Conservation (phyloP, 2,888 invertebrate species). For the Macaria liturata region DNA sequence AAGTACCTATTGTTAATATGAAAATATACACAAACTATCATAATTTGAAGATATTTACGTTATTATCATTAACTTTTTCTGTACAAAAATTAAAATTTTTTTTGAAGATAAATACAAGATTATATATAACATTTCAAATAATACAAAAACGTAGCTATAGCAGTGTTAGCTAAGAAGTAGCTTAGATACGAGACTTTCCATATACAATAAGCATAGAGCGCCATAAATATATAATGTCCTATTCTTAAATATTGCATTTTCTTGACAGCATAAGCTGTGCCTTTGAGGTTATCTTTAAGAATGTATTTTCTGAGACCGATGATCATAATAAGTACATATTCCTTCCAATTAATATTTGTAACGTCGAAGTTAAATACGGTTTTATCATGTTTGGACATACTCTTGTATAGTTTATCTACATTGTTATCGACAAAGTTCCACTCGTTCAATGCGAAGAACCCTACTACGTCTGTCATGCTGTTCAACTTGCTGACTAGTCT, state of each 20-base stretch:
- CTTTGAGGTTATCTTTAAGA: slow-evolving; percentile 24
- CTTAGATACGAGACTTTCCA: slow-evolving; percentile 6
- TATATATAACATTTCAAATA: too few species aligned
- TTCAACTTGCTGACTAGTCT: slow-evolving; percentile 24
- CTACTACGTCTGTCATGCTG: slow-evolving; percentile 4
- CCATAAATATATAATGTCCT: slow-evolving; percentile 7
- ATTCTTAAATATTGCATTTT: slow-evolving; percentile 8
- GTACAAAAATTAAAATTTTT: too few species aligned
- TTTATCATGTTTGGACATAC: slow-evolving; percentile 25
- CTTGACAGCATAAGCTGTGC: slow-evolving; percentile 5
- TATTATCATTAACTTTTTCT: too few species aligned
- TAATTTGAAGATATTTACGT: too few species aligned
- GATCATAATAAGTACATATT: too few species aligned
- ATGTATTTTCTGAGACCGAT: slow-evolving; percentile 25
- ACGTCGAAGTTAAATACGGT: slow-evolving; percentile 27
- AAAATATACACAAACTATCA: too few species aligned
- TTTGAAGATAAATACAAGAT: too few species aligned
- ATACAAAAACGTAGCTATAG: too few species aligned
- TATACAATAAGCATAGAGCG: slow-evolving; percentile 11
- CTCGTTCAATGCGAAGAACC: slow-evolving; percentile 16
- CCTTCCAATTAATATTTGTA: background rate
- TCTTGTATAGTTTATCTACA: slow-evolving; percentile 9
- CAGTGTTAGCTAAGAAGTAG: too few species aligned
- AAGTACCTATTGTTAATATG: too few species aligned
- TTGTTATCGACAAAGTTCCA: slow-evolving; percentile 23